Conservation (phyloP, 92 coral and sea anemone species). For the Metridium senile region DNA sequence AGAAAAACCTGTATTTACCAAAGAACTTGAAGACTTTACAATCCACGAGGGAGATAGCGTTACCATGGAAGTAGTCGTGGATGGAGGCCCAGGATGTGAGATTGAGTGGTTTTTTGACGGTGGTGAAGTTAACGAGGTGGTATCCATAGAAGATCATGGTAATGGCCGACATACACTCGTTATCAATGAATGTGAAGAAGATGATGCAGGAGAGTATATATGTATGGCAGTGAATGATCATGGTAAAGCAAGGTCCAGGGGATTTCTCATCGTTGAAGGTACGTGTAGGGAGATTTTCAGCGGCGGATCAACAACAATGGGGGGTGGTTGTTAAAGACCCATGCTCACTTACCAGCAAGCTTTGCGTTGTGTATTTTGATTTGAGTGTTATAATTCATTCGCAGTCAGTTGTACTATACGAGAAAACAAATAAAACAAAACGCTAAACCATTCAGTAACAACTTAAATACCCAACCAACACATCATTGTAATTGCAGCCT, state of each 20-base stretch:
- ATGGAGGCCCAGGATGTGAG: conserved; percentile 49
- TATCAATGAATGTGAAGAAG: conserved; percentile 61
- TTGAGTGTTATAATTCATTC: too few relatives aligned
- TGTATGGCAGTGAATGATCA: conserved; percentile 60
- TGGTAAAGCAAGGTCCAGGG: conserved; percentile 58
- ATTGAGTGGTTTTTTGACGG: conserved; percentile 71
- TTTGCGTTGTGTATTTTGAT: too few relatives aligned
- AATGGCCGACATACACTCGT: conserved; percentile 43
- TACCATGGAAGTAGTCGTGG: conserved; percentile 40
- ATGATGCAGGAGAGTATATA: conserved; percentile 66
- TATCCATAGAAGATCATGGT: conserved; percentile 44
- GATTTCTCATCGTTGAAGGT: conserved; percentile 73
- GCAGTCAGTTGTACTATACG: too few relatives aligned
- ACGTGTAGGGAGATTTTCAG: background rate
- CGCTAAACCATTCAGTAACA: too few relatives aligned
- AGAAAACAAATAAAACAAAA: too few relatives aligned
- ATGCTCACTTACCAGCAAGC: too few relatives aligned
- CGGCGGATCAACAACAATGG: background rate
- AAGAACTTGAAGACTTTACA: conserved; percentile 56
- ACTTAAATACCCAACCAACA: too few relatives aligned
- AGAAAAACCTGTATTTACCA: conserved; percentile 53
- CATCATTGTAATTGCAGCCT: too few relatives aligned
- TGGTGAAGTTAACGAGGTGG: conserved; percentile 48
- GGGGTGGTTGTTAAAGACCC: too few relatives aligned
- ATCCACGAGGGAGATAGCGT: conserved; percentile 52